Percentiles rank a stretch among this genome's conserved stretches.
Conservation (phyloP, 2,113 vertebrate species). For the Epinephelus lanceolatus region DNA sequence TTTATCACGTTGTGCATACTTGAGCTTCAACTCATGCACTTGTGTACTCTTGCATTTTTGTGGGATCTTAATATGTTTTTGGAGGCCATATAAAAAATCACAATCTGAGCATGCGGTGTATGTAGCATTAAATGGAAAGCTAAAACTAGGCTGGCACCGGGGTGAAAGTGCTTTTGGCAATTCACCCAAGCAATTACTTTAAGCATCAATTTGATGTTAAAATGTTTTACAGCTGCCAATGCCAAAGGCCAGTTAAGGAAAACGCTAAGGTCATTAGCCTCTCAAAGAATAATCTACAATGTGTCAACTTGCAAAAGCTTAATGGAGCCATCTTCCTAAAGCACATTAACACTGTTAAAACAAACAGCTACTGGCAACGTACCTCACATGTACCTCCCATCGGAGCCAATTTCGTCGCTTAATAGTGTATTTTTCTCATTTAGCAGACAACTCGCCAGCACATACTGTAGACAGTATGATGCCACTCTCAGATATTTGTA, state of each 20-base stretch:
- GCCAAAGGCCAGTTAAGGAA: constrained; percentile 71
- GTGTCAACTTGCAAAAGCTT: constrained; percentile 67
- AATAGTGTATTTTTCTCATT: constrained; percentile 41
- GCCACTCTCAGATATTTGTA: constrained; percentile 36
- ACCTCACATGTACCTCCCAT: constrained; percentile 21
- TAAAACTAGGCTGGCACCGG: constrained; percentile 43
- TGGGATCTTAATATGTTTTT: constrained; percentile 46
- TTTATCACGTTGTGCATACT: constrained; percentile 21
- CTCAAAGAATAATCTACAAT: constrained; percentile 48
- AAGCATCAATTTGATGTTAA: constrained; percentile 72
- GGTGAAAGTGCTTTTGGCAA: constrained; percentile 70
- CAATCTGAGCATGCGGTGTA: constrained; percentile 33
- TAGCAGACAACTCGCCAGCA: constrained; percentile 6
- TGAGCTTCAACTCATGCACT: constrained; percentile 1
- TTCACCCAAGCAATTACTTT: constrained; percentile 77
- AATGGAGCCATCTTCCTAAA: constrained; percentile 67
- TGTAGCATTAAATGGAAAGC: constrained; percentile 64
- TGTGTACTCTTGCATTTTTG: constrained; percentile 1
- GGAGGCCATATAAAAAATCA: constrained; percentile 49
- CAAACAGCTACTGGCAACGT: constrained; percentile 63
- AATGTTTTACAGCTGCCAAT: constrained; percentile 70
- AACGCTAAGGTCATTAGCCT: constrained; percentile 73
- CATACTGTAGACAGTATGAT: background rate
- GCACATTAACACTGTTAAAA: constrained; percentile 67
- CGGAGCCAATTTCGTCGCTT: constrained; percentile 36